Conservation (phyloP, 1,140 invertebrate species). For the Ctenoplectra terminalis region DNA sequence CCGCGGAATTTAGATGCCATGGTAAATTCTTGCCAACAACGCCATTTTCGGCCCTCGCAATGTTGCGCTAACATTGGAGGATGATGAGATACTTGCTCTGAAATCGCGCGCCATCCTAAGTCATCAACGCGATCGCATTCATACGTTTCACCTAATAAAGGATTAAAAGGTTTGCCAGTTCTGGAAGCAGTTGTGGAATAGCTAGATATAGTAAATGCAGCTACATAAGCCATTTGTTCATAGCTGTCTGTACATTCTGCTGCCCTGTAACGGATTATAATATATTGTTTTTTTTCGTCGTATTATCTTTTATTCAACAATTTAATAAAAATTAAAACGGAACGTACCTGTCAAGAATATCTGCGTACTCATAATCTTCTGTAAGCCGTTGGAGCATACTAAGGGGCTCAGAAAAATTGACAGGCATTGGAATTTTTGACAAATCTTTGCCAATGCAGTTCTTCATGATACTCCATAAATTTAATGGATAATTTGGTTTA, state of each 20-base stretch:
- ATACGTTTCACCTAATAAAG: conserved; percentile 96
- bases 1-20: conserved; percentile 99
- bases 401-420: conserved; percentile 99
- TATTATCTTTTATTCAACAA: too few relatives aligned
- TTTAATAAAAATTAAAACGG: background rate
- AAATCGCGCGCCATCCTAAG: conserved; percentile 96
- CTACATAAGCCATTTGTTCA: conserved; percentile 97
- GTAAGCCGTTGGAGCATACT: conserved; percentile 98
- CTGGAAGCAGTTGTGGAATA: conserved; percentile 94
- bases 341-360: conserved; percentile 91
- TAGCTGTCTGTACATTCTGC: conserved; percentile 90
- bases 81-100: conserved; percentile 99
- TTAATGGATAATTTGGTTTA: conserved; percentile 97
- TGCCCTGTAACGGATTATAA: conserved; percentile 79
- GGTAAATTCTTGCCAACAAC: conserved; percentile 98
- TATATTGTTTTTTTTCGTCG: too few relatives aligned
- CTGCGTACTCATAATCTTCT: conserved; percentile 99
- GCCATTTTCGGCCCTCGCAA: conserved; percentile 96
- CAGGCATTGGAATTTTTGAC: conserved; percentile 99
- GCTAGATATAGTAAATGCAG: conserved; percentile 97
- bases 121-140: conserved; percentile 98
- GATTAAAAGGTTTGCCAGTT: conserved; percentile 94
- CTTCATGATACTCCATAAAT: conserved; percentile 99
- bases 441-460: conserved; percentile 99
- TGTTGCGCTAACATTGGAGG: conserved; percentile 97